phyloP scores from a whole-genome alignment of 2,888 invertebrate species.

The Geotrupes spiniger region DNA sequence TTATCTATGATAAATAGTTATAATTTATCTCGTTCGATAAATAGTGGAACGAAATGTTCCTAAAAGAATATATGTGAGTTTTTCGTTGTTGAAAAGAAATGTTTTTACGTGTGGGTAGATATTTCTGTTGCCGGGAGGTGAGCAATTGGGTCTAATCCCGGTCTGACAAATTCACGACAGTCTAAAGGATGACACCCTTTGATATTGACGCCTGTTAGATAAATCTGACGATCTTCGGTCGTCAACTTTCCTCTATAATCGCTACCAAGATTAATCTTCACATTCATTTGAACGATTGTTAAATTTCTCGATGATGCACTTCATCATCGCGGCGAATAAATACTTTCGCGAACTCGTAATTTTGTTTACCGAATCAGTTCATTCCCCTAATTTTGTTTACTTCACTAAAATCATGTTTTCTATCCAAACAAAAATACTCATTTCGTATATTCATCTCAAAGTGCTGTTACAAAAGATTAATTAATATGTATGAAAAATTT shows the following conservation, averaged over 20 bases:
- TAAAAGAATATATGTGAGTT: constrained; percentile 12
- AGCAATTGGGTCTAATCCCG: constrained; percentile 33
- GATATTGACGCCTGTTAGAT: constrained; percentile 35
- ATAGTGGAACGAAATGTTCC: not conserved
- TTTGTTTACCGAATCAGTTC: constrained; percentile 23
- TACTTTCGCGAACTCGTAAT: constrained; percentile 29
- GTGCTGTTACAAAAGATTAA: too few relatives aligned
- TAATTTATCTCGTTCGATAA: constrained; percentile 4
- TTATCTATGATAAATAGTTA: not conserved
- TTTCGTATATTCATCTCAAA: too few relatives aligned
- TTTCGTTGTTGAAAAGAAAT: constrained; percentile 11
- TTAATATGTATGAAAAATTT: too few relatives aligned
- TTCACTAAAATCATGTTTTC: too few relatives aligned
- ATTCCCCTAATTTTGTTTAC: too few relatives aligned
- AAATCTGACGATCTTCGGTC: constrained; percentile 32
- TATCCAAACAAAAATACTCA: too few relatives aligned
- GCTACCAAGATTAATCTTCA: constrained; percentile 32
- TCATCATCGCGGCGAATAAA: constrained; percentile 24
- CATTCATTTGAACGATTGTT: constrained; percentile 28
- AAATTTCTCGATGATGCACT: constrained; percentile 17
- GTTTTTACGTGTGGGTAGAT: constrained; percentile 12
- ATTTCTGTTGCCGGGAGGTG: constrained; percentile 23
- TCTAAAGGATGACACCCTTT: constrained; percentile 32
- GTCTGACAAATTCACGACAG: constrained; percentile 32
- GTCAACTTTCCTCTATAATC: constrained; percentile 31